Evolutionary conservation across 53 echinoderm and acorn worm species (phyloP), one percentile per base, ranked within the genome.

Genomic region (Arbacia lixula): DNA sequence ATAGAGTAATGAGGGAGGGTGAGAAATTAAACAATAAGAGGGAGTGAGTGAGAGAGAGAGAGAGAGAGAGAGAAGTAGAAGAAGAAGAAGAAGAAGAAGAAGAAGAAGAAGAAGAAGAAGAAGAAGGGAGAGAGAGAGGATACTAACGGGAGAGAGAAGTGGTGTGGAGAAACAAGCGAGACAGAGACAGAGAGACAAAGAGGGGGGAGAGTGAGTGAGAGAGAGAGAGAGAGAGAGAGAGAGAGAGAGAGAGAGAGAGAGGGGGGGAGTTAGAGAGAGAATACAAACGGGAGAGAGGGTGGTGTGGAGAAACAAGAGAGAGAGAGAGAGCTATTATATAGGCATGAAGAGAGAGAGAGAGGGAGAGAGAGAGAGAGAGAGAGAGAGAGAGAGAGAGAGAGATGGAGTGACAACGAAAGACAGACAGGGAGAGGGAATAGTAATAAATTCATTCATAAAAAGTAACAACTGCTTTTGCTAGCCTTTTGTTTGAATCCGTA

Each of bases 341-440:
- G 16, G 66, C 6, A 17, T 14, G 19, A 2, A 65, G 8, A 65
- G 33, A 30, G n/a, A 65, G 0, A 4, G 72, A 71, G 72, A 71
- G 43, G 29, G 72, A 71, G 46, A 71, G 72, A 16, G 41, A 46
- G 25, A 14, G 72, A 21, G 41, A 72, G 39, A 30, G 72, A 72
- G 72, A 72, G 72, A 72, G 43, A 72, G 33, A 9, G 35, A 65
- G 36, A 6, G 65, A 34, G 16, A 17, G 32, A 34, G 35, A 12
- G 9, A 34, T 5, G 33, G 1, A 34, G 35, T 12, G 12, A 17
- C 31, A 34, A 34, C 9, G 17, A 12, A 28, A 34, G 57, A 19
- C 28, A 17, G 55, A 12, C 22, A 8, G 1, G 55, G 22, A 26
- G 55, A 20, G 19, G 22, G n/a, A n/a, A n/a, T n/a, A n/a, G n/a